Evolutionary conservation across 2,113 vertebrate genomes (phyloP).

Genomic region (Prunella fulvescens): DNA sequence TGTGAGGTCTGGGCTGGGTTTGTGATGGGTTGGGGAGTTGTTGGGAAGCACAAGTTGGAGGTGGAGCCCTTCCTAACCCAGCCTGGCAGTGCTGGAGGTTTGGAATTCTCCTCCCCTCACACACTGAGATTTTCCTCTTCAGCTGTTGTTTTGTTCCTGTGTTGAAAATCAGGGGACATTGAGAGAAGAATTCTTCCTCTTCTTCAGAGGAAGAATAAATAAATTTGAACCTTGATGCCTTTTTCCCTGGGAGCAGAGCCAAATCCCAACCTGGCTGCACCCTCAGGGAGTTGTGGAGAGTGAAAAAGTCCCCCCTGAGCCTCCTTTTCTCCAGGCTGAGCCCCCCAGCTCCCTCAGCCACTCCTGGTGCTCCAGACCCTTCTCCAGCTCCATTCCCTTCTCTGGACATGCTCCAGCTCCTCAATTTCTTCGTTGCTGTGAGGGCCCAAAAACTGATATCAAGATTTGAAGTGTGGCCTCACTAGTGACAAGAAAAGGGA

Average conservation of each 20-base stretch:
- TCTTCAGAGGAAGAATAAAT: not conserved
- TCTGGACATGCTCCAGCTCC: not conserved
- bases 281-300: not conserved
- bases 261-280: fast-evolving
- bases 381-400: not conserved
- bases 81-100: not conserved
- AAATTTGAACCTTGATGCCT: not conserved
- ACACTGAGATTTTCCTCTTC: not conserved
- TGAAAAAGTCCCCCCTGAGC: not conserved
- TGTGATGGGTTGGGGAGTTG: not conserved
- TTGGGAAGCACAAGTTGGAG: not conserved
- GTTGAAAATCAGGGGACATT: not conserved
- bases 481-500: not conserved
- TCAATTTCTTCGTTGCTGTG: not conserved
- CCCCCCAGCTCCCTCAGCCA: not conserved
- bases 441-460: not conserved
- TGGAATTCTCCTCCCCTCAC: not conserved
- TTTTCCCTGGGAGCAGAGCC: not conserved
- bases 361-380: not conserved
- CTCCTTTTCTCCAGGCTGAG: not conserved
- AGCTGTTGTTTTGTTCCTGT: not conserved
- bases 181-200: not conserved
- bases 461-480: not conserved
- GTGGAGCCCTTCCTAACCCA: not conserved
- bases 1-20: not conserved